Conservation (phyloP, 2,113 vertebrate species). For the Lipophrys pholis region DNA sequence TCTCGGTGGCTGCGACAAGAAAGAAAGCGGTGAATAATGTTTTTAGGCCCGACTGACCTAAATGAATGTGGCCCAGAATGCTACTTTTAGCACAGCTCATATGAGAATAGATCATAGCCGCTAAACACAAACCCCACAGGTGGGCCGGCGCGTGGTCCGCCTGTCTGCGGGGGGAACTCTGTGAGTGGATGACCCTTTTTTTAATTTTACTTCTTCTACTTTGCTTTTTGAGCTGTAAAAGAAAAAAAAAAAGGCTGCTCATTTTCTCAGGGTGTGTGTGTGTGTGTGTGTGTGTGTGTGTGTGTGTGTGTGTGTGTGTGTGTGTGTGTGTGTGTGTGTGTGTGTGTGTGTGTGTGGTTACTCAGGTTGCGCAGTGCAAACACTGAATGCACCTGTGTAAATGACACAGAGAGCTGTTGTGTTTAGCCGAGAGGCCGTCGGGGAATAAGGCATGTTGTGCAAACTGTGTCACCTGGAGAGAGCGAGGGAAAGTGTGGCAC, state of each 20-base stretch:
- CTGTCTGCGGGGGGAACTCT: constrained; percentile 6
- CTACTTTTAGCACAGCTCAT: constrained; percentile 56
- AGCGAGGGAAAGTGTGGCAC: constrained; percentile 33
- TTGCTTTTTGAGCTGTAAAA: too few relatives aligned
- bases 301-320: constrained; percentile 9
- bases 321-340: constrained; percentile 21
- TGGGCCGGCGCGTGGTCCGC: constrained; percentile 23
- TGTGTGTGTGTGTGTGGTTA: constrained; percentile 66
- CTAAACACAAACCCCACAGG: constrained; percentile 61
- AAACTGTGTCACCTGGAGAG: constrained; percentile 81
- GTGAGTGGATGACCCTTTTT: constrained; percentile 8
- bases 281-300: constrained; percentile 36
- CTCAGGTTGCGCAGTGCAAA: constrained; percentile 79
- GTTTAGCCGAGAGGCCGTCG: constrained; percentile 65
- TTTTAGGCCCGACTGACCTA: constrained; percentile 59
- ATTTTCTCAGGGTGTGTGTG: neutral
- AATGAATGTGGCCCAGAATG: constrained; percentile 67
- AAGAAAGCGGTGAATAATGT: constrained; percentile 41
- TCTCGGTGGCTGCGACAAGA: constrained; percentile 46
- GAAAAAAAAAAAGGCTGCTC: too few relatives aligned
- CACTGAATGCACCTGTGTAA: constrained; percentile 81
- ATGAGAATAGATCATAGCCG: constrained; percentile 62
- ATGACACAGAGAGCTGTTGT: constrained; percentile 76
- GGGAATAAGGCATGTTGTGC: constrained; percentile 79
- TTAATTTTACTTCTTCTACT: constrained; percentile 28